Percentiles rank a stretch among this genome's conserved stretches.
phyloP scores from a whole-genome alignment of 2,888 invertebrate species.

The Marasmarcha lunaedactyla region DNA sequence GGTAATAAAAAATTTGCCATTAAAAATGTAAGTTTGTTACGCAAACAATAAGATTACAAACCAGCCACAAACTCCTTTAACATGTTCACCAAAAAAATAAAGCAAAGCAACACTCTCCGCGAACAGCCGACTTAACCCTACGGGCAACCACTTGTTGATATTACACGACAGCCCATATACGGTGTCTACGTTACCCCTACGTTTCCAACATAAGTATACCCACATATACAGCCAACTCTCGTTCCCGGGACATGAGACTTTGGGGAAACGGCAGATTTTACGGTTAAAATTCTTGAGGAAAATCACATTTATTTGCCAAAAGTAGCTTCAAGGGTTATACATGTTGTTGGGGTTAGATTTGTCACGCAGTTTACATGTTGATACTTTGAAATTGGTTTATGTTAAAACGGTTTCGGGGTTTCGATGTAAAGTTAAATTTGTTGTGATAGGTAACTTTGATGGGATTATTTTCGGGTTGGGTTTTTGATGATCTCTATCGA shows the following conservation, averaged over 20 bases:
- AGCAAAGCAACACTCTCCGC: slow-evolving; percentile 1
- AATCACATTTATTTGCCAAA: slow-evolving; percentile 50
- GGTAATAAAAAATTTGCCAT: no score
- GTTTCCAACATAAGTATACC: slow-evolving; percentile 1
- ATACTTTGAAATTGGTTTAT: slow-evolving; percentile 3
- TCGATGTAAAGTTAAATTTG: neutral
- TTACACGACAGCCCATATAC: slow-evolving; percentile 48
- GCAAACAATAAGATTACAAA: no score
- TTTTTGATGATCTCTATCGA: no score
- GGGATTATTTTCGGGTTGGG: no score
- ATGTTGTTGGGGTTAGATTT: slow-evolving; percentile 27
- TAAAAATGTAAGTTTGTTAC: no score
- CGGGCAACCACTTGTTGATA: slow-evolving; percentile 64
- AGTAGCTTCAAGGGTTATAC: slow-evolving; percentile 41
- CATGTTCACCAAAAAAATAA: no score
- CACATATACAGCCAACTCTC: neutral
- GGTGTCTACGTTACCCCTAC: slow-evolving; percentile 32
- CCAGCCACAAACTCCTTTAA: no score
- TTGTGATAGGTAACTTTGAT: no score
- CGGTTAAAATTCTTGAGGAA: slow-evolving; percentile 35
- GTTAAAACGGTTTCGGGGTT: neutral
- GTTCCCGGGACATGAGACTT: slow-evolving; percentile 16
- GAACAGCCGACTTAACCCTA: slow-evolving; percentile 51
- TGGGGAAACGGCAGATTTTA: slow-evolving; percentile 19
- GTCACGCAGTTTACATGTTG: slow-evolving; percentile 21